A percentile compares a stretch with the other conserved stretches of the same genome.
Conservation (phyloP, 2,113 vertebrate genomes). For the Stegostoma tigrinum region DNA sequence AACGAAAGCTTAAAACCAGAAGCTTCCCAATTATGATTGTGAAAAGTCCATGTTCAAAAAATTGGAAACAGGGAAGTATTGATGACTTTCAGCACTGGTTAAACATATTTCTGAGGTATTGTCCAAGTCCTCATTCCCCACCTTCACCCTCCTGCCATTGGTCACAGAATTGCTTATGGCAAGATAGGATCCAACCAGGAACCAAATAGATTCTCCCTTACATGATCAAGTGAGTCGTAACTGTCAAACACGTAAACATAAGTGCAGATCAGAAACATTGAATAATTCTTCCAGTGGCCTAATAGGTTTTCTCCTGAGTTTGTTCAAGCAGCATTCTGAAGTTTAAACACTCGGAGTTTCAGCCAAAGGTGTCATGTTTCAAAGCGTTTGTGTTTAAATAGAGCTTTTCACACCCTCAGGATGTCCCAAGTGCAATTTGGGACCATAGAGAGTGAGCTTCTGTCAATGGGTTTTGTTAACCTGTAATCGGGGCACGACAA, state of each 20-base stretch:
- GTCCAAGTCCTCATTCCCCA: background rate
- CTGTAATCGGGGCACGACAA: background rate
- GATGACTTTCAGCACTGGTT: background rate
- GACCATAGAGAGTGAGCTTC: background rate
- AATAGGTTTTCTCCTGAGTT: background rate
- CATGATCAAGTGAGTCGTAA: background rate
- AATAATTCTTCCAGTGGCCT: background rate
- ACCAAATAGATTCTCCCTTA: background rate
- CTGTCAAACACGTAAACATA: background rate
- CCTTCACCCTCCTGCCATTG: background rate
- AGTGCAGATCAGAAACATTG: background rate
- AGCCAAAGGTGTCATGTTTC: background rate
- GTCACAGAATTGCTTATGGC: background rate
- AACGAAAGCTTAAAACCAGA: background rate
- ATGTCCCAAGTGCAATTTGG: background rate
- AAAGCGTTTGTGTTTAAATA: background rate
- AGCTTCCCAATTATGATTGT: background rate
- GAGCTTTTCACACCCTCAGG: background rate
- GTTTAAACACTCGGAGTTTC: background rate
- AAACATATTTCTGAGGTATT: background rate
- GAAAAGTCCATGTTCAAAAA: background rate
- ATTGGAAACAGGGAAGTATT: background rate
- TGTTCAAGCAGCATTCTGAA: background rate
- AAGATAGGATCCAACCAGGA: background rate
- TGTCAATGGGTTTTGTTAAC: background rate